Conservation (phyloP, 2,113 vertebrate species). For the Alligator sinensis region DNA sequence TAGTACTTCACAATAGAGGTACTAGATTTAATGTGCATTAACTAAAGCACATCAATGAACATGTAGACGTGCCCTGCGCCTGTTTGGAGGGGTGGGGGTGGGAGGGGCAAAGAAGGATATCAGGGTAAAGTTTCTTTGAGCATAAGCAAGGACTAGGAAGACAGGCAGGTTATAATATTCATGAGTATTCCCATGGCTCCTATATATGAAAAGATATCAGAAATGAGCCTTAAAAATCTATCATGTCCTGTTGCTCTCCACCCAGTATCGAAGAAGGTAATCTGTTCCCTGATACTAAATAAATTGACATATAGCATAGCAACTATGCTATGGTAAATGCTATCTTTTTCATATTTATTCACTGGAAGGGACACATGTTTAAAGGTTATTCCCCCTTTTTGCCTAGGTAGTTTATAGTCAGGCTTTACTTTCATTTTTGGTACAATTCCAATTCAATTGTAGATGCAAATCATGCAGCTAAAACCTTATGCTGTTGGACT, state of each 20-base stretch:
- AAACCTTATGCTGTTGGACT: not conserved
- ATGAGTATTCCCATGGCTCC: not conserved
- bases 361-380: not conserved
- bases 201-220: not conserved
- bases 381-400: not conserved
- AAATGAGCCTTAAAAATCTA: not conserved
- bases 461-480: not conserved
- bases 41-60: no score
- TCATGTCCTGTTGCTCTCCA: not conserved
- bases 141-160: not conserved
- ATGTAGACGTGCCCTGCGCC: no score
- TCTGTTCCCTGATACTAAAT: not conserved
- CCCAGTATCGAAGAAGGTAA: not conserved
- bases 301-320: not conserved
- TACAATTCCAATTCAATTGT: not conserved
- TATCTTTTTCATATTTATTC: not conserved
- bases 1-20: no score
- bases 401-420: rapidly evolving
- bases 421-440: not conserved
- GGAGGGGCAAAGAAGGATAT: not conserved
- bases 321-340: not conserved
- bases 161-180: not conserved
- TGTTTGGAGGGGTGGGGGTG: rapidly evolving
- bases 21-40: no score
- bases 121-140: not conserved